phyloP scores from a whole-genome alignment of 2,113 vertebrate genomes.

The Galbula dea region DNA sequence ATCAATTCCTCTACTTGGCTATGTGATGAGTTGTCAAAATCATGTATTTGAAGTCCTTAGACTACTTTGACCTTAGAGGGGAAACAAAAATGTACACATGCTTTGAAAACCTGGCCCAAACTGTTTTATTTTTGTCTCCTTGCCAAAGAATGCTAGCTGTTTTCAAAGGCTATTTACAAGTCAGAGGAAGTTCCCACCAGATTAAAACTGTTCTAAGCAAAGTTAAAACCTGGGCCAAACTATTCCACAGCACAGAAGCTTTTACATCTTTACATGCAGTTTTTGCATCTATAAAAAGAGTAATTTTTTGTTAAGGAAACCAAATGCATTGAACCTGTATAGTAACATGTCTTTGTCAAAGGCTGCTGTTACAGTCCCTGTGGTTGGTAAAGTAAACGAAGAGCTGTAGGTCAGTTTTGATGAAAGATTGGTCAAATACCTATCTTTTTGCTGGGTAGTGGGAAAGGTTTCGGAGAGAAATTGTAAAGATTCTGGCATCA shows the following conservation, averaged over 20 bases:
- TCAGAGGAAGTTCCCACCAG: constrained; percentile 60
- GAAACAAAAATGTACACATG: not conserved
- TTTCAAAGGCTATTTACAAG: constrained; percentile 62
- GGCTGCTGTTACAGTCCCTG: constrained; percentile 59
- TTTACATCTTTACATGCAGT: not conserved
- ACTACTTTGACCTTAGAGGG: no score
- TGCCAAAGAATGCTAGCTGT: constrained; percentile 37
- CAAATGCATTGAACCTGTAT: constrained; percentile 6
- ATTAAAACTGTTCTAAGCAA: constrained; percentile 45
- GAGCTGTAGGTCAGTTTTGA: constrained; percentile 85
- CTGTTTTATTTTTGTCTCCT: constrained; percentile 3
- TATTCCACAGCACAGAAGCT: not conserved
- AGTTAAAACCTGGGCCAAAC: constrained; percentile 8
- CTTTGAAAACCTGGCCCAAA: constrained; percentile 13
- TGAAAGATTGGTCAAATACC: constrained; percentile 72
- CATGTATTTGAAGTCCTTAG: not conserved
- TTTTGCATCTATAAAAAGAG: not conserved
- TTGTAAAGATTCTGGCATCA: constrained; percentile 66
- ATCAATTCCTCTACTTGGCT: not conserved
- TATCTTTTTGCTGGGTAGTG: constrained; percentile 56
- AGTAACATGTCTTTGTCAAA: constrained; percentile 52
- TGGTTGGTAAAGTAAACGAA: constrained; percentile 82
- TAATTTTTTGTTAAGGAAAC: constrained; percentile 38
- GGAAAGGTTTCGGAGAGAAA: constrained; percentile 50
- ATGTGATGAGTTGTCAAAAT: not conserved